Evolutionary conservation across 2,113 vertebrate genomes (phyloP).

Genomic region (Nipponia nippon): DNA sequence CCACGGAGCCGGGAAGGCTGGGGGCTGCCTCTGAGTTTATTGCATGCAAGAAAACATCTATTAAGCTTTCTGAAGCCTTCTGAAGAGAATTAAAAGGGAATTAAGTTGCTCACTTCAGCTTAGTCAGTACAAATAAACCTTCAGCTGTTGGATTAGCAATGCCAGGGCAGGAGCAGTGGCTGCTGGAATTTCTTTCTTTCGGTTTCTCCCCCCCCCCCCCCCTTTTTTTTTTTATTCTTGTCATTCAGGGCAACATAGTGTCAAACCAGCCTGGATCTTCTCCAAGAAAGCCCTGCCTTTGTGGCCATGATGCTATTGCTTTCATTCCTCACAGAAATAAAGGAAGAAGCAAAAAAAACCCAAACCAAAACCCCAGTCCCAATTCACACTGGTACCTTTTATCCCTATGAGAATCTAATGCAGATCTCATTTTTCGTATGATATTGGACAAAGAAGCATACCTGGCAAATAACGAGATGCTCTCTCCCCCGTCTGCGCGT

Average conservation of each 20-base stretch:
- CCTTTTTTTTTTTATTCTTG: background rate
- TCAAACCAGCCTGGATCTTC: background rate
- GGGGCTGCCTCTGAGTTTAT: background rate
- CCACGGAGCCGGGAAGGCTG: background rate
- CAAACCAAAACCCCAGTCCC: background rate
- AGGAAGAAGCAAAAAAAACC: background rate
- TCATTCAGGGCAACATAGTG: background rate
- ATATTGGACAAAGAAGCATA: background rate
- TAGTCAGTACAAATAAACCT: constrained; percentile 52
- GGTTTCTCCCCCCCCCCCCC: fast-evolving
- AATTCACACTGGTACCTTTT: background rate
- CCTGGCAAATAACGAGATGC: background rate
- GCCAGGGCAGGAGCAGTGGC: background rate
- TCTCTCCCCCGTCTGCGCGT: background rate
- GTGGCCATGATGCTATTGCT: background rate
- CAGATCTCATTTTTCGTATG: background rate
- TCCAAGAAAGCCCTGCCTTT: background rate
- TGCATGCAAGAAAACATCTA: background rate
- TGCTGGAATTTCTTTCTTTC: background rate
- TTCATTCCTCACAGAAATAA: background rate
- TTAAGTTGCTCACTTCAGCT: constrained; percentile 25
- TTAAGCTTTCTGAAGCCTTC: background rate
- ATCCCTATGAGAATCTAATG: background rate
- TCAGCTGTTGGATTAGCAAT: constrained; percentile 37
- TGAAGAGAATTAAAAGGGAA: constrained; percentile 30